These are phyloP conservation scores for Pseudolycoriella hygida DNA, from an alignment of 2,888 invertebrate genomes.

Conservation along the genomic window DNA sequence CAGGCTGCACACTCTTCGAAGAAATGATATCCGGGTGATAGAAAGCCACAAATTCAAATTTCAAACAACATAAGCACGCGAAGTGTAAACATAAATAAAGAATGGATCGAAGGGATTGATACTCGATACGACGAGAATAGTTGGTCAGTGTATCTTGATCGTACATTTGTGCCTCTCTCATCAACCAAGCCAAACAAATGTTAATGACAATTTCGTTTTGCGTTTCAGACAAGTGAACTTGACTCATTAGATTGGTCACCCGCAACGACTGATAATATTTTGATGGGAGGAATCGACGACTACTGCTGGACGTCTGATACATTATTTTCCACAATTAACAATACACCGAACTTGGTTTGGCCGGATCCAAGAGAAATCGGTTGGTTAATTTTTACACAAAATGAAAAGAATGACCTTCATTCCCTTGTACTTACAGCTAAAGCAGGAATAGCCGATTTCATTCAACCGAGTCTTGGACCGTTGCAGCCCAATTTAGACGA, in stretches of 20 bases:
- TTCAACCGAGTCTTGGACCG: slow-evolving; percentile 94
- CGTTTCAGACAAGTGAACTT: slow-evolving; percentile 25
- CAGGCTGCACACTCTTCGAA: too few species aligned
- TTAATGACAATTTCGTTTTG: too few species aligned
- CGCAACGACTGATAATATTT: slow-evolving; percentile 21
- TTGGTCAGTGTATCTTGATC: too few species aligned
- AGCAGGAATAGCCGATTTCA: slow-evolving; percentile 84
- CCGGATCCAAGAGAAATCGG: slow-evolving; percentile 94
- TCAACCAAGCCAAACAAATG: too few species aligned
- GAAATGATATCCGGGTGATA: too few species aligned
- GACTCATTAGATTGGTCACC: slow-evolving; percentile 29
- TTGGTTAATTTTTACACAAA: slow-evolving; percentile 23
- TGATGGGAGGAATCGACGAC: slow-evolving; percentile 22
- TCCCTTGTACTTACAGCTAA: slow-evolving; percentile 30
- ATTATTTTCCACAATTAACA: slow-evolving; percentile 51
- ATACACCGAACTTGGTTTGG: slow-evolving; percentile 72
- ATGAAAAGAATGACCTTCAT: slow-evolving; percentile 11
- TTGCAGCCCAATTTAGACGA: slow-evolving; percentile 93
- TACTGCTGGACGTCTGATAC: slow-evolving; percentile 58
- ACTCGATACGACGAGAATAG: too few species aligned
- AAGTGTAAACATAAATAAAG: too few species aligned
- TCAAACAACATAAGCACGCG: too few species aligned
- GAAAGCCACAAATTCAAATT: too few species aligned
- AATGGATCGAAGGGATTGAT: too few species aligned
- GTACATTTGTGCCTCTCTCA: too few species aligned